Conservation (phyloP, 2,797 vertebrate genomes). For the Eupleurogrammus muticus region DNA sequence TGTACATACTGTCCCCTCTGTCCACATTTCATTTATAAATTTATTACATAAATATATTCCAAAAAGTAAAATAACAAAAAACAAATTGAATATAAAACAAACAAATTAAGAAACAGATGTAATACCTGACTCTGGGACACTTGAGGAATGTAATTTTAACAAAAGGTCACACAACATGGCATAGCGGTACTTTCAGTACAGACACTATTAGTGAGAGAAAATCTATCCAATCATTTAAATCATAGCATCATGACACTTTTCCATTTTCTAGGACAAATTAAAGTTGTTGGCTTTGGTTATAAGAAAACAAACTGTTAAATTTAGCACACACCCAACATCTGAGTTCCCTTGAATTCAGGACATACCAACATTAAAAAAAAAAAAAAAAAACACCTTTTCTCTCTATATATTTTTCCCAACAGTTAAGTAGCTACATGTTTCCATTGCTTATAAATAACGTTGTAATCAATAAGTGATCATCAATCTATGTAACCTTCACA, state of each 20-base stretch:
- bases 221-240: constrained; percentile 14
- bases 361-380: constrained; percentile 4
- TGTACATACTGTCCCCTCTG: constrained; percentile 60
- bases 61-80: constrained; percentile 69
- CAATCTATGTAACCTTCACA: constrained; percentile 46
- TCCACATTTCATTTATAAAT: constrained; percentile 69
- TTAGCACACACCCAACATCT: constrained; percentile 28
- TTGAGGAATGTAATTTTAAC: constrained; percentile 63
- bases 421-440: constrained; percentile 30
- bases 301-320: constrained; percentile 13
- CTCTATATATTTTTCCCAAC: constrained; percentile 11
- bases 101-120: constrained; percentile 49
- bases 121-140: constrained; percentile 51
- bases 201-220: constrained; percentile 21
- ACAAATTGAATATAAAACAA: constrained; percentile 62
- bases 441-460: constrained; percentile 35
- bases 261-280: constrained; percentile 9
- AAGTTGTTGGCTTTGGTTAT: constrained; percentile 42
- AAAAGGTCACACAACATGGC: constrained; percentile 39
- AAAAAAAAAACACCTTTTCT: constrained; percentile 12
- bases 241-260: constrained; percentile 18
- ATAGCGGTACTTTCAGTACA: constrained; percentile 1
- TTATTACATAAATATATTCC: constrained; percentile 79
- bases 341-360: constrained; percentile 24
- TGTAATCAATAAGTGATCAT: constrained; percentile 27